Conservation (phyloP, 2,113 vertebrate species). For the Balaeniceps rex region DNA sequence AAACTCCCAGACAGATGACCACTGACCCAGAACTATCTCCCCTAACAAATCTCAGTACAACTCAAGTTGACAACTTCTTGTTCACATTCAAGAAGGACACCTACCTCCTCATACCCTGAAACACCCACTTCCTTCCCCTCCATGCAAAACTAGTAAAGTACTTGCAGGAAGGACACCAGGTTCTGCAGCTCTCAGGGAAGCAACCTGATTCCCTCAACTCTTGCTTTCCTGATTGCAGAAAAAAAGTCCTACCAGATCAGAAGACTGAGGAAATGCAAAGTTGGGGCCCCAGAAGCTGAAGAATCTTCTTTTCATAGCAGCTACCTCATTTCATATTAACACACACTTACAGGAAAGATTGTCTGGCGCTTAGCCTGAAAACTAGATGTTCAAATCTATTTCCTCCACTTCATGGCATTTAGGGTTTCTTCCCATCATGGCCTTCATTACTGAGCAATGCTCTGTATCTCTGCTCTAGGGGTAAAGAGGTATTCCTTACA, state of each 20-base stretch:
- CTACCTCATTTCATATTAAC: neutral
- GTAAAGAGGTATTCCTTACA: neutral
- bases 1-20: no score
- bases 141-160: neutral
- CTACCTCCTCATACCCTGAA: neutral
- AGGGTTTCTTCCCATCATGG: neutral
- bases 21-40: neutral
- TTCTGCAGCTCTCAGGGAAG: neutral
- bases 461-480: neutral
- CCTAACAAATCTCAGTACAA: neutral
- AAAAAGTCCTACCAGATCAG: neutral
- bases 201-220: neutral
- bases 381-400: neutral
- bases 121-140: no score
- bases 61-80: fast-evolving
- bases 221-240: neutral
- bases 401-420: neutral
- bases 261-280: neutral
- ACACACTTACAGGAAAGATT: neutral
- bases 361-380: neutral
- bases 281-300: neutral
- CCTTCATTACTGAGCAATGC: neutral
- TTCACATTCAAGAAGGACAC: neutral
- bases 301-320: neutral
- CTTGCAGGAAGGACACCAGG: neutral